phyloP scores from a whole-genome alignment of 1,140 invertebrate genomes.

The Drosophila tristis region DNA sequence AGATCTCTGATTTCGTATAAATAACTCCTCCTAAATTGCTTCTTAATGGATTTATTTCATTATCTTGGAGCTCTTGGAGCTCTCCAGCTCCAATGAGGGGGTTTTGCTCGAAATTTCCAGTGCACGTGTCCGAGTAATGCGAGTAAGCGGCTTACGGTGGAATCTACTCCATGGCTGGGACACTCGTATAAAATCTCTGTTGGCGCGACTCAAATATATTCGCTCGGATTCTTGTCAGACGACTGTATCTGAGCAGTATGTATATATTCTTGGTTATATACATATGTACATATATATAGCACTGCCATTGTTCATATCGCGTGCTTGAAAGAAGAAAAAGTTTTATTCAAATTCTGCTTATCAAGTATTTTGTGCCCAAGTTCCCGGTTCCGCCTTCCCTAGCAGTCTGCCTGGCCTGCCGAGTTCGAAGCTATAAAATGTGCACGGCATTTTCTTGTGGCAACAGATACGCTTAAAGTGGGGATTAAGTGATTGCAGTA shows the following conservation, averaged over 20 bases:
- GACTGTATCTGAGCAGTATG: not conserved
- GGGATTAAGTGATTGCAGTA: constrained; percentile 45
- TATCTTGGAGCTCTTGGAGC: constrained; percentile 39
- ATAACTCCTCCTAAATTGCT: constrained; percentile 66
- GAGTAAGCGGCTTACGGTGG: constrained; percentile 6
- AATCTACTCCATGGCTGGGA: constrained; percentile 29
- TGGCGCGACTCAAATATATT: constrained; percentile 11
- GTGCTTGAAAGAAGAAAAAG: constrained; percentile 44
- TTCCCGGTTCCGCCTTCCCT: constrained; percentile 18
- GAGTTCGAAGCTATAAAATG: constrained; percentile 61
- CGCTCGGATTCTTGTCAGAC: constrained; percentile 9
- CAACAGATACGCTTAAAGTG: constrained; percentile 31
- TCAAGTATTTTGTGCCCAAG: constrained; percentile 62
- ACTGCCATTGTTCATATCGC: constrained; percentile 61
- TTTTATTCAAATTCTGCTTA: constrained; percentile 74
- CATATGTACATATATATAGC: constrained; percentile 29
- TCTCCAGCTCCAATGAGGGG: not conserved
- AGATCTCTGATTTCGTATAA: constrained; percentile 53
- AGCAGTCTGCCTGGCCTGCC: constrained; percentile 11
- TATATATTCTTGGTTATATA: not conserved
- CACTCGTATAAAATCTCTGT: constrained; percentile 24
- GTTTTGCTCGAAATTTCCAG: constrained; percentile 1
- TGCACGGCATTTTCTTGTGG: constrained; percentile 47
- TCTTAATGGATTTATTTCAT: constrained; percentile 72
- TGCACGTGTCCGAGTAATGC: constrained; percentile 16